Percentiles rank a stretch among this genome's conserved stretches.
These are phyloP conservation scores for Erethizon dorsatum DNA, from an alignment of 2,797 vertebrate species.

Conservation along the genomic window DNA sequence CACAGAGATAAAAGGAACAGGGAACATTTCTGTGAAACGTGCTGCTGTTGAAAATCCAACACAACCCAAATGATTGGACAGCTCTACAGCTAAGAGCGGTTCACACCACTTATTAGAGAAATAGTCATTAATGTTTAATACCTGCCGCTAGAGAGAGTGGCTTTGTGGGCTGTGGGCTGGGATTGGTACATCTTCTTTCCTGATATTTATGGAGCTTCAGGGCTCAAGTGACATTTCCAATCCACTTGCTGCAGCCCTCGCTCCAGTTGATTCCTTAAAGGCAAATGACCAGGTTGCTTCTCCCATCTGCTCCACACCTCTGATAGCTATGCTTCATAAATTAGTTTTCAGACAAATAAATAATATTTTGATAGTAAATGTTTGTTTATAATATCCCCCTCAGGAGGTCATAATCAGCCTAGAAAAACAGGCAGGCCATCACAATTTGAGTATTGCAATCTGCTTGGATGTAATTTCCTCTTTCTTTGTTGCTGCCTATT, in stretches of 20 bases:
- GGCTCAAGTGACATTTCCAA: conserved; percentile 83
- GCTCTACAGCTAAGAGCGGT: background rate
- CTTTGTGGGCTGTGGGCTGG: conserved; percentile 53
- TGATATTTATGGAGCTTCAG: conserved; percentile 77
- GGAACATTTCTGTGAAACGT: background rate
- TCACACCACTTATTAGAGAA: conserved; percentile 64
- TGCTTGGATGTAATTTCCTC: conserved; percentile 65
- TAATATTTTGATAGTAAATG: conserved; percentile 86
- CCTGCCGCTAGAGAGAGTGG: conserved; percentile 48
- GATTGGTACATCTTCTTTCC: conserved; percentile 71
- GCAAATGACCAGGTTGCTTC: conserved; percentile 75
- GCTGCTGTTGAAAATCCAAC: conserved; percentile 59
- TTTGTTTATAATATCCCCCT: conserved; percentile 84
- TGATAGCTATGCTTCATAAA: conserved; percentile 82
- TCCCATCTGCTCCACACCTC: conserved; percentile 80
- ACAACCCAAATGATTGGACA: conserved; percentile 44
- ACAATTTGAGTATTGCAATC: conserved; percentile 59
- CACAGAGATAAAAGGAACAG: conserved; percentile 71
- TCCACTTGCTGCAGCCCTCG: conserved; percentile 61
- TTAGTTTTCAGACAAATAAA: conserved; percentile 87
- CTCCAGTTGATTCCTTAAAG: conserved; percentile 79
- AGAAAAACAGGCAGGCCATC: conserved; percentile 71
- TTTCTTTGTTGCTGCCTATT: conserved; percentile 61
- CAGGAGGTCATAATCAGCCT: conserved; percentile 76
- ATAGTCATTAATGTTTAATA: conserved; percentile 82